Percentiles rank a stretch among this genome's conserved stretches.
Conservation (phyloP, 2,113 vertebrate species). For the Indri indri region DNA sequence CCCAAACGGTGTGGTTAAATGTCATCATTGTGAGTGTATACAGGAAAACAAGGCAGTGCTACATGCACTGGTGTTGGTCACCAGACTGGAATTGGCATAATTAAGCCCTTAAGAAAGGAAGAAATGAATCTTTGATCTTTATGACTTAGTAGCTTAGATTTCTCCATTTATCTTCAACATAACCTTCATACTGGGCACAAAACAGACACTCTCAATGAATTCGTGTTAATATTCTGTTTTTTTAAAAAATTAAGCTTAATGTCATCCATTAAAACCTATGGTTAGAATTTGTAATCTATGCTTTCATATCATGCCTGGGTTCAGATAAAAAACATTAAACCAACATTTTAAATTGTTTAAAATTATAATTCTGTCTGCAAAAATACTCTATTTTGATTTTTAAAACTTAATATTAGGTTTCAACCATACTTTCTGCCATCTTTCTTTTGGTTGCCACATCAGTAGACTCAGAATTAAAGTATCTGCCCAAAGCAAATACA, state of each 20-base stretch:
- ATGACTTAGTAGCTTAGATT: background rate
- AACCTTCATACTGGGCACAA: background rate
- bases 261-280: background rate
- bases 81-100: background rate
- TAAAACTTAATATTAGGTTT: constrained; percentile 59
- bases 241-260: background rate
- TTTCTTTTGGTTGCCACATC: constrained; percentile 47
- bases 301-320: background rate
- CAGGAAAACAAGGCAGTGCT: background rate
- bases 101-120: background rate
- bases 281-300: background rate
- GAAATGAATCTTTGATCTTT: constrained; percentile 19
- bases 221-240: background rate
- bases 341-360: background rate
- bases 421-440: background rate
- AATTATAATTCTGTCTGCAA: background rate
- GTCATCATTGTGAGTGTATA: background rate
- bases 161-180: background rate
- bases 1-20: background rate
- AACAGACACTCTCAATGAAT: background rate
- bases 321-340: background rate
- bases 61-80: background rate
- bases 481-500: constrained; percentile 56
- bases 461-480: constrained; percentile 53
- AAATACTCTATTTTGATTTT: constrained; percentile 11